phyloP scores from a whole-genome alignment of 37 sponge, comb jelly and placozoan genomes.

The Agelas oroides region DNA sequence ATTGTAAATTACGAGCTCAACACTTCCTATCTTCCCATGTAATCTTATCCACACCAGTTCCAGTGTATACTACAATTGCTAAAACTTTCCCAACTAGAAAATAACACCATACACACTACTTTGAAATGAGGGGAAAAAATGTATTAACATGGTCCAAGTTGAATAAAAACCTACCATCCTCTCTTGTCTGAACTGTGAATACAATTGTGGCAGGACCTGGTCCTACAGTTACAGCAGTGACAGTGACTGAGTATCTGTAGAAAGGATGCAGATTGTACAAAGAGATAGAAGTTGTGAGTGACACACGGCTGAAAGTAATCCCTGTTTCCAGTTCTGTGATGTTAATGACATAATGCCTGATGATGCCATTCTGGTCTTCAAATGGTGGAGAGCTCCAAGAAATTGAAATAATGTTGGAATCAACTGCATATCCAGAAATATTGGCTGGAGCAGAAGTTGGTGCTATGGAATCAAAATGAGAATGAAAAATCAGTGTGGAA shows the following conservation, averaged over 20 bases:
- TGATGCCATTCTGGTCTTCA: constrained; percentile 11
- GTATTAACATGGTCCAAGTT: no score
- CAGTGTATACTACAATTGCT: no score
- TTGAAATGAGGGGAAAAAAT: no score
- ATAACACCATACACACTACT: no score
- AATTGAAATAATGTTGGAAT: not conserved
- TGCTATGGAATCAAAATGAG: not conserved
- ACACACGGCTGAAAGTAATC: not conserved
- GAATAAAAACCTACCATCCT: constrained; percentile 17
- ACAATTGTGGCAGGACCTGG: constrained; percentile 8
- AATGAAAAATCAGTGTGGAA: no score
- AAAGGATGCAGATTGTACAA: constrained; percentile 20
- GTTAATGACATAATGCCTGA: constrained; percentile 18
- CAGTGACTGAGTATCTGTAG: constrained; percentile 17
- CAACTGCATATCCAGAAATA: not conserved
- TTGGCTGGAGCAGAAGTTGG: not conserved
- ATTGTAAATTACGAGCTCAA: no score
- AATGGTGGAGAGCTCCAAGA: constrained; percentile 23
- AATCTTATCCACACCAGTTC: no score
- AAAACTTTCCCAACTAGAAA: no score
- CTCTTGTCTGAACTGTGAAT: constrained; percentile 9
- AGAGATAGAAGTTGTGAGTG: not conserved
- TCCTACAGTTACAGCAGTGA: constrained; percentile 27
- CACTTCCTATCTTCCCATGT: no score
- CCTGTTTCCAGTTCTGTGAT: constrained; percentile 4